Evolutionary conservation across 2,113 vertebrate genomes (phyloP).

Genomic region (Mohoua ochrocephala): DNA sequence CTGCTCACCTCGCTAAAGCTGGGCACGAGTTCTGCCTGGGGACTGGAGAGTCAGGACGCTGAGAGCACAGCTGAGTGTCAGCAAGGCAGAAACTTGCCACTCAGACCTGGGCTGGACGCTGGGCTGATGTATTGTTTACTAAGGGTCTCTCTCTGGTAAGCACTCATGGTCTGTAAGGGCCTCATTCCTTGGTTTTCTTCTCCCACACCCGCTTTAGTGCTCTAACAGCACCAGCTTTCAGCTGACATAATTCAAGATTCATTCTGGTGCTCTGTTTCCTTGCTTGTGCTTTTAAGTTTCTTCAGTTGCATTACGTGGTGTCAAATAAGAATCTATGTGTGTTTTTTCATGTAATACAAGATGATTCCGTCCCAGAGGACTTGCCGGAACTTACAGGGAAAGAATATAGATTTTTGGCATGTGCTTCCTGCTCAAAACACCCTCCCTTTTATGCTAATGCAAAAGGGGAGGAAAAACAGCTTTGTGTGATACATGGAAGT

Average conservation of each 20-base stretch:
- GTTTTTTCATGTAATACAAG: background rate
- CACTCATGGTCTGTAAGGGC: background rate
- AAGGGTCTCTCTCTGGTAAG: background rate
- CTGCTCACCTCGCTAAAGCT: background rate
- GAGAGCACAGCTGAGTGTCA: background rate
- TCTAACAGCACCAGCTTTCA: background rate
- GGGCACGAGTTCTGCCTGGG: background rate
- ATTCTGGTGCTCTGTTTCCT: background rate
- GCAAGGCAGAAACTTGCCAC: background rate
- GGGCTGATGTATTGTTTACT: background rate
- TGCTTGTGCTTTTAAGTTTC: background rate
- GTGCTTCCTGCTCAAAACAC: background rate
- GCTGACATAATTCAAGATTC: background rate
- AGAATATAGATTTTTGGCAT: background rate
- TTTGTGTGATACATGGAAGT: background rate
- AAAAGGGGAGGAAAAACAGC: background rate
- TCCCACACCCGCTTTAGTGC: background rate
- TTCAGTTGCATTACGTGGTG: background rate
- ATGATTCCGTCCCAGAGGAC: background rate
- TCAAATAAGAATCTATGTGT: background rate
- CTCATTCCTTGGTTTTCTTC: background rate
- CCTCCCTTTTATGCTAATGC: background rate
- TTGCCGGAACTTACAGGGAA: background rate
- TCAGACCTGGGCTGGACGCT: background rate
- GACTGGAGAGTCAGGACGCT: background rate